Base-by-base conservation (phyloP, 2,113 vertebrate species). In the Sebastes fasciatus region DNA sequence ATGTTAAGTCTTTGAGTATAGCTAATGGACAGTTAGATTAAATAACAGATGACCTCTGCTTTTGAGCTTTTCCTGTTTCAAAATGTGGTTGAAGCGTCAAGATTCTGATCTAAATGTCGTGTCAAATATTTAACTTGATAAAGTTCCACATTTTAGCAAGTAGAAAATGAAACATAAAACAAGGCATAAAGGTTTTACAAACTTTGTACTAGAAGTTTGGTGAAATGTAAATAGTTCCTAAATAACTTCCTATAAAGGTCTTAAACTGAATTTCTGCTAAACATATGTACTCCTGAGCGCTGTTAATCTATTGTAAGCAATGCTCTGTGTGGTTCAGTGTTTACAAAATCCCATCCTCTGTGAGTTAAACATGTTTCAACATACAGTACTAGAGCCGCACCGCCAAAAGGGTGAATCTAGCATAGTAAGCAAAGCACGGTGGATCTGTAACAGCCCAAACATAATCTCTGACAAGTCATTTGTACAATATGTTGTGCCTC, bases 11-110 rank as follows among this genome's bases (percentile, higher is more conserved):
- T 83, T 45, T 78, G 72, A 58, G 74, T 21, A 11, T 23, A 19
- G 78, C 69, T 78, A 84, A 84, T 86, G 85, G 80, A 68, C 70
- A 57, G 40, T 80, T 45, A 23, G 48, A 61, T 11, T 61, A 17
- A 71, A 72, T 49, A 80, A 71, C 68, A 80, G 85, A 87, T 43
- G 62, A 43, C 48, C 40, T 84, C 60, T 65, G 67, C 76, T 77
- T 70, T 70, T 67, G 21, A 69, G 52, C n/a, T 65, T 8, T 62
- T 80, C 42, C 52, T 67, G 17, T 49, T 78, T 65, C 23, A 86
- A 72, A 61, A 60, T 48, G 40, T 1, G 10, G 12, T 19, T 67
- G 43, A 68, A 57, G 23, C 0, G 1, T 21, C 6, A 42, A 67
- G 60, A 45, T 55, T 77, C n/a, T 74, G 21, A 64, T 58, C 49